These are phyloP conservation scores for Indicator maculatus DNA, from an alignment of 2,113 vertebrate species.

Conservation along the genomic window DNA sequence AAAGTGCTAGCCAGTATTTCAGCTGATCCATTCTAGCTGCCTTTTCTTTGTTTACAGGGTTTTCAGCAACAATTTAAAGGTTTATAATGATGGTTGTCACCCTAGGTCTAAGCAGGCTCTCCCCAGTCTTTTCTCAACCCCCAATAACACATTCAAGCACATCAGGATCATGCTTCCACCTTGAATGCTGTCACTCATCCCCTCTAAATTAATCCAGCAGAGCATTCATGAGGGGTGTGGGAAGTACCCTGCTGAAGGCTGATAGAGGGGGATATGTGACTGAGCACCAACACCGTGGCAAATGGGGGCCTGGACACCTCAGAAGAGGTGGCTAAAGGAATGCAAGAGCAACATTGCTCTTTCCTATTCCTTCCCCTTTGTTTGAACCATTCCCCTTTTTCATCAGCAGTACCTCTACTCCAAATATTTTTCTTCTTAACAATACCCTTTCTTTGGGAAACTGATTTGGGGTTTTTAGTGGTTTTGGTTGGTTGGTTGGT, in stretches of 20 bases:
- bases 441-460: background rate
- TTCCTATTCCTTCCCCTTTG: background rate
- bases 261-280: background rate
- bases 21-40: background rate
- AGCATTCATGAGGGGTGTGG: background rate
- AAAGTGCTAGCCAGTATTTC: background rate
- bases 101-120: background rate
- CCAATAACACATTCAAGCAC: background rate
- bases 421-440: slow-evolving; percentile 10
- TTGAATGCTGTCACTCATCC: background rate
- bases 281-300: background rate
- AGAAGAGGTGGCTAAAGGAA: background rate
- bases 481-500: background rate
- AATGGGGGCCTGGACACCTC: background rate
- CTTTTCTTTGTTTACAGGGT: background rate
- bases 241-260: background rate
- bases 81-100: background rate
- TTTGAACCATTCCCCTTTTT: background rate
- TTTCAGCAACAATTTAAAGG: background rate
- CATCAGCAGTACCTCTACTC: background rate
- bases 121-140: background rate
- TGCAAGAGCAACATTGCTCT: background rate
- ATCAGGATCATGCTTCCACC: background rate
- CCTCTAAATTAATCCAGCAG: background rate
- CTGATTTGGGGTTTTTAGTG: background rate